Evolutionary conservation across 2,113 vertebrate genomes (phyloP), one percentile per base, ranked within the genome.

Genomic region (Epinephelus cyanopodus): DNA sequence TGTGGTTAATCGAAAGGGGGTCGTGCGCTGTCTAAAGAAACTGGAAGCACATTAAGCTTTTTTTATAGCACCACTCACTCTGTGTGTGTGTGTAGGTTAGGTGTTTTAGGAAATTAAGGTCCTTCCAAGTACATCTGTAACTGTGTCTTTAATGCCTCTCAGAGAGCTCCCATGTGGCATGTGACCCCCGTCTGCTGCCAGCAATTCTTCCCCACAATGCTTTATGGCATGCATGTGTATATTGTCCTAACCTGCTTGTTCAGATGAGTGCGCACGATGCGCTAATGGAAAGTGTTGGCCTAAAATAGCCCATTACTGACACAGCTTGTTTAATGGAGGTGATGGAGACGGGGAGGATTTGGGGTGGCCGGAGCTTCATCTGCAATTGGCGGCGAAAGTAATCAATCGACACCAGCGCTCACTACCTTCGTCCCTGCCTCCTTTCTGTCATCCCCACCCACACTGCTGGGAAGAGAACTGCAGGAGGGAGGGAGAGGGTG

Each of bases 271-370:
- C 37, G 14, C 67, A 42, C 12, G 4, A 6, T 23, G 72, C 18
- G 1, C 74, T 89, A 87, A 92, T 90, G 82, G 80, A 68, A 71
- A 50, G 1, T 15, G 11, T 27, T 23, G 85, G 80, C 83, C 79
- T 78, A 73, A 89, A 93, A 87, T 80, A 82, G 76, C 65, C n/a
- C 53, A 23, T 91, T 90, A 91, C 92, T 70, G 83, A 77, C 71
- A 52, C 82, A 27, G 72, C 37, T 42, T 70, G 77, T 90, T 87
- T 88, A 90, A 87, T 82, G 45, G 66, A 58, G 61, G 77, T 21
- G 72, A 73, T 77, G 72, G 53, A 47, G 57, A 14, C 45, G 39
- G 50, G 52, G 66, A 54, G 52, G 57, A 11, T 21, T 3, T 27
- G 9, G 58, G 18, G 33, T 18, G 39, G 69, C 48, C 45, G 2